A percentile compares a stretch with the other conserved stretches of the same genome.
These are phyloP conservation scores for Prosopocoilus inquinatus DNA, from an alignment of 2,888 invertebrate species.

Conservation along the genomic window DNA sequence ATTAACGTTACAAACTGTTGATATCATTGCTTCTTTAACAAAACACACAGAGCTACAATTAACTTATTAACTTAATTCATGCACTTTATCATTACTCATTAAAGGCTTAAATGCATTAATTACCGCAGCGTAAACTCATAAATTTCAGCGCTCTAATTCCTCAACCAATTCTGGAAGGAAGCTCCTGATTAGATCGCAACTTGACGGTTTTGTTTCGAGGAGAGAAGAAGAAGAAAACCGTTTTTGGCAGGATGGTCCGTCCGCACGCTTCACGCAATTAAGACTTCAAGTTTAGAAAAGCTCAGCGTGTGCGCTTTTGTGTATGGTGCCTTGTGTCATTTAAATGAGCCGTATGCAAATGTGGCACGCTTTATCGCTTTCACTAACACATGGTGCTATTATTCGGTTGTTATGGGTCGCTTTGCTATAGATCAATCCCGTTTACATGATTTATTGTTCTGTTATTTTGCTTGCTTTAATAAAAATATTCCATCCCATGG, in stretches of 20 bases:
- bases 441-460: too few relatives aligned
- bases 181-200: too few relatives aligned
- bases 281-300: too few relatives aligned
- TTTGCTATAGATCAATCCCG: background rate
- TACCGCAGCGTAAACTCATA: background rate
- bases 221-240: too few relatives aligned
- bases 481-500: too few relatives aligned
- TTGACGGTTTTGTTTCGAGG: too few relatives aligned
- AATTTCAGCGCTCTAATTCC: too few relatives aligned
- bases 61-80: conserved; percentile 25
- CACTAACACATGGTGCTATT: conserved; percentile 15
- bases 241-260: too few relatives aligned
- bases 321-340: conserved; percentile 12
- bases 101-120: conserved; percentile 19
- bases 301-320: too few relatives aligned
- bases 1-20: background rate
- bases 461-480: too few relatives aligned
- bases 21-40: background rate
- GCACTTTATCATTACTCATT: conserved; percentile 18
- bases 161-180: too few relatives aligned
- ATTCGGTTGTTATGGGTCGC: conserved; percentile 14
- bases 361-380: conserved; percentile 24
- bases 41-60: conserved; percentile 14
- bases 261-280: too few relatives aligned
- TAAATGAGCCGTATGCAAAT: conserved; percentile 23